These are phyloP conservation scores for Syngnathoides biaculeatus DNA, from an alignment of 2,113 vertebrate species.

Conservation along the genomic window DNA sequence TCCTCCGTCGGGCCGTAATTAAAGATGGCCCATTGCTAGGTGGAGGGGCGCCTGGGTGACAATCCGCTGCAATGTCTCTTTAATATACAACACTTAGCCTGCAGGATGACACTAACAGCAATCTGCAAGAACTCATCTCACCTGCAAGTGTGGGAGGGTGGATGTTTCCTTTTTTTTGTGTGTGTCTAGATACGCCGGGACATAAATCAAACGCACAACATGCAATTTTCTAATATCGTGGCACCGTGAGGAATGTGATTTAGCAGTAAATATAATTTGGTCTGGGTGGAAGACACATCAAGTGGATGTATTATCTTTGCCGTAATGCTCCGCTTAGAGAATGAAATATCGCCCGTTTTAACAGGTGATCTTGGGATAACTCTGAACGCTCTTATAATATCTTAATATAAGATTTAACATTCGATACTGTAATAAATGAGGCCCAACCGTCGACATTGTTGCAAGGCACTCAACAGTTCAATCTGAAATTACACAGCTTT, in stretches of 20 bases:
- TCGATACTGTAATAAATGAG: slow-evolving; percentile 33
- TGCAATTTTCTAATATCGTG: slow-evolving; percentile 66
- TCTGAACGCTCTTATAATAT: slow-evolving; percentile 32
- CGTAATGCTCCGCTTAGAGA: slow-evolving; percentile 48
- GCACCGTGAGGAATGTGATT: slow-evolving; percentile 71
- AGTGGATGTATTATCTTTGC: slow-evolving; percentile 69
- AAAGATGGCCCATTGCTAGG: slow-evolving; percentile 68
- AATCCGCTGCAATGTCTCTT: slow-evolving; percentile 65
- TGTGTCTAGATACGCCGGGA: slow-evolving; percentile 47
- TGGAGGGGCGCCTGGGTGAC: slow-evolving; percentile 53
- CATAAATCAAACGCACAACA: slow-evolving; percentile 73
- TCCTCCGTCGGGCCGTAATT: slow-evolving; percentile 69
- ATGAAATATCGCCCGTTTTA: slow-evolving; percentile 57
- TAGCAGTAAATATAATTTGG: slow-evolving; percentile 73
- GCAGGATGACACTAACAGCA: slow-evolving; percentile 71
- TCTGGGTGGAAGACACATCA: slow-evolving; percentile 62
- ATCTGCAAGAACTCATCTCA: slow-evolving; percentile 71
- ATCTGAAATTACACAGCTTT: slow-evolving; percentile 6
- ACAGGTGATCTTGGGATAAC: slow-evolving; percentile 58
- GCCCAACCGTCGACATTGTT: slow-evolving; percentile 15
- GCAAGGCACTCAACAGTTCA: slow-evolving; percentile 39
- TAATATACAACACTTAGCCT: slow-evolving; percentile 75
- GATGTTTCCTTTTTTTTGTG: slow-evolving; percentile 18
- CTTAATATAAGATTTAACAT: slow-evolving; percentile 37
- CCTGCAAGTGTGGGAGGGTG: slow-evolving; percentile 53